Percentiles rank a stretch among this genome's conserved stretches.
phyloP scores from a whole-genome alignment of 2,888 invertebrate species.

The Zaprionus lineosus region DNA sequence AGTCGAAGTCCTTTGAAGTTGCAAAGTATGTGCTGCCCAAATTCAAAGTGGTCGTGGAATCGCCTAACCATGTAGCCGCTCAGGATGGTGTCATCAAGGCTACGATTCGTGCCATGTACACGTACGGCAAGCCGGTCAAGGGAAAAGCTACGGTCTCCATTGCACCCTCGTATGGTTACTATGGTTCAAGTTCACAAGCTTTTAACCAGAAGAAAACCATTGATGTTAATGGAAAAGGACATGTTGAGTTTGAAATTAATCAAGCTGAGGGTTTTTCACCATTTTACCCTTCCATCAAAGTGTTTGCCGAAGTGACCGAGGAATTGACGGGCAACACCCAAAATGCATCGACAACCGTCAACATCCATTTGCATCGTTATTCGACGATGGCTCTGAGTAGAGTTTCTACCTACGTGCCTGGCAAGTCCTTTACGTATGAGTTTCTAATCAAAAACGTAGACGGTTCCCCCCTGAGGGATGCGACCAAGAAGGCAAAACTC shows the following conservation, averaged over 20 bases:
- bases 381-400: slow-evolving; percentile 90
- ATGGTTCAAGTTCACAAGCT: not conserved
- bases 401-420: slow-evolving; percentile 93
- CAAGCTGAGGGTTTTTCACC: slow-evolving; percentile 86
- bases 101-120: slow-evolving; percentile 92
- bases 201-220: slow-evolving; percentile 86
- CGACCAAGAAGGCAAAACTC: slow-evolving; percentile 84
- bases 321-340: slow-evolving; percentile 90
- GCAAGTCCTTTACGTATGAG: slow-evolving; percentile 91
- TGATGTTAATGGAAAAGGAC: slow-evolving; percentile 86
- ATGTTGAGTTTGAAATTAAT: slow-evolving; percentile 89
- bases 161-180: slow-evolving; percentile 43
- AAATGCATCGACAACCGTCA: slow-evolving; percentile 89
- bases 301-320: slow-evolving; percentile 95
- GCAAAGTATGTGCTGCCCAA: slow-evolving; percentile 96
- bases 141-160: slow-evolving; percentile 91
- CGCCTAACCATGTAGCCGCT: slow-evolving; percentile 92
- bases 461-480: slow-evolving; percentile 86
- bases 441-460: slow-evolving; percentile 88
- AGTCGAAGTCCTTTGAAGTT: slow-evolving; percentile 84
- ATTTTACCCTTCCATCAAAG: slow-evolving; percentile 79
- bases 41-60: slow-evolving; percentile 93
- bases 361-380: slow-evolving; percentile 89
- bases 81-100: slow-evolving; percentile 90
- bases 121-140: slow-evolving; percentile 92